phyloP scores from a whole-genome alignment of 2,888 invertebrate genomes.

The Polymixis flavicincta region DNA sequence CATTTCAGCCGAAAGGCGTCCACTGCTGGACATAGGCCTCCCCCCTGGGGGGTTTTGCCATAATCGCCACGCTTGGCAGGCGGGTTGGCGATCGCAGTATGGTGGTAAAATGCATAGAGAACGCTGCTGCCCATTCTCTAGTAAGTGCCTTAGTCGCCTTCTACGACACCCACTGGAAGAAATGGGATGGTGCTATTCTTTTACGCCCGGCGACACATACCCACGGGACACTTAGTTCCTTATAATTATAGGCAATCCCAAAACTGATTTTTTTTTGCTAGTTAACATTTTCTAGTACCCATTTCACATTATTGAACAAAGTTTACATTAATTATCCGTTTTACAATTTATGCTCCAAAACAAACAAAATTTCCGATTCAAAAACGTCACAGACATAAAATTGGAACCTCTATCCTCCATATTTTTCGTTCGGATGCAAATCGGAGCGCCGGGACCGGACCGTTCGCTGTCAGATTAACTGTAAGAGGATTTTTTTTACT shows the following conservation, averaged over 20 bases:
- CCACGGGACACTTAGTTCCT: neutral
- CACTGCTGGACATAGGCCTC: too few relatives aligned
- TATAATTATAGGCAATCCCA: neutral
- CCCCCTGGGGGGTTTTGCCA: too few relatives aligned
- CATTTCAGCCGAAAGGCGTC: too few relatives aligned
- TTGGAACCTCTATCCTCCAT: slow-evolving; percentile 18
- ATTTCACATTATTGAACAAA: neutral
- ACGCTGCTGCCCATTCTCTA: too few relatives aligned
- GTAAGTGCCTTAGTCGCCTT: too few relatives aligned
- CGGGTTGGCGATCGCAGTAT: too few relatives aligned
- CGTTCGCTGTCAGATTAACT: slow-evolving; percentile 55
- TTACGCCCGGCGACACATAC: too few relatives aligned
- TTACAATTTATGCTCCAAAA: neutral
- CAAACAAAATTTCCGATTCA: slow-evolving; percentile 13
- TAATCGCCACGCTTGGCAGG: too few relatives aligned
- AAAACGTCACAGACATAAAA: slow-evolving; percentile 14
- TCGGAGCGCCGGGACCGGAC: slow-evolving; percentile 39
- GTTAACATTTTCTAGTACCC: neutral
- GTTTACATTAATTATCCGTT: neutral
- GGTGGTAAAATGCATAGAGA: too few relatives aligned
- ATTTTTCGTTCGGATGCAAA: slow-evolving; percentile 51
- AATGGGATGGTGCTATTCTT: too few relatives aligned
- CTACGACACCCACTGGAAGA: too few relatives aligned
- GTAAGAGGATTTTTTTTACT: slow-evolving; percentile 62
- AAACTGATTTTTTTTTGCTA: neutral